Evolutionary conservation across 2,113 vertebrate species (phyloP), one percentile per base, ranked within the genome.

Genomic region (Rhombomys opimus): DNA sequence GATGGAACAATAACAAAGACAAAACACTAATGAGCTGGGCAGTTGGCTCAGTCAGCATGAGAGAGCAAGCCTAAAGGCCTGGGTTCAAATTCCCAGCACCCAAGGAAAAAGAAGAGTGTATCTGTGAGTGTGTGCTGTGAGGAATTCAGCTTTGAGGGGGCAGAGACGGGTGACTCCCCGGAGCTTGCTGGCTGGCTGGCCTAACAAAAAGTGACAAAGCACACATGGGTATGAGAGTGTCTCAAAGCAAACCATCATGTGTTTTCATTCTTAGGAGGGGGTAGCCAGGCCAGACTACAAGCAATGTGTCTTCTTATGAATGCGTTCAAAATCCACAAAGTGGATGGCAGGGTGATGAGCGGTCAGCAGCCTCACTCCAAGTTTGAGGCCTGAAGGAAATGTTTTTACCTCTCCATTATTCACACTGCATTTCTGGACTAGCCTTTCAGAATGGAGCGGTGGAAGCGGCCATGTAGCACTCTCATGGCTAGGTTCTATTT

Each of bases 361-460:
- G 15, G 17, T 32, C 73, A 23, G 38, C 41, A 89, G 67, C 23
- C 41, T 30, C 5, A 2, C 14, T 50, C 73, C 32, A 52, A 76
- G 52, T 80, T 7, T 61, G 52, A 90, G 92, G 61, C 95, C 88
- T 81, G 22, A 86, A 97, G 82, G 38, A 94, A 96, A 61, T 32
- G 38, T 87, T 65, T 54, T 52, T 57, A 76, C 41, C 90, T 46
- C n/a, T 27, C 35, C 46, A 11, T 82, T 70, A 80, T 6, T 87
- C 73, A 63, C 72, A 68, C 27, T 70, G 32, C 7, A 41, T 63
- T 94, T 95, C 73, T 82, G 73, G 87, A 91, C 59, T 15, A 80
- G n/a, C 14, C n/a, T n/a, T 90, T 61, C 76, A 57, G 52, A 70
- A 77, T 4, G 27, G 73, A 68, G 38, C 84, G 73, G 54, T 50